Conservation (phyloP, 2,113 vertebrate genomes). For the Aleadryas rufinucha region DNA sequence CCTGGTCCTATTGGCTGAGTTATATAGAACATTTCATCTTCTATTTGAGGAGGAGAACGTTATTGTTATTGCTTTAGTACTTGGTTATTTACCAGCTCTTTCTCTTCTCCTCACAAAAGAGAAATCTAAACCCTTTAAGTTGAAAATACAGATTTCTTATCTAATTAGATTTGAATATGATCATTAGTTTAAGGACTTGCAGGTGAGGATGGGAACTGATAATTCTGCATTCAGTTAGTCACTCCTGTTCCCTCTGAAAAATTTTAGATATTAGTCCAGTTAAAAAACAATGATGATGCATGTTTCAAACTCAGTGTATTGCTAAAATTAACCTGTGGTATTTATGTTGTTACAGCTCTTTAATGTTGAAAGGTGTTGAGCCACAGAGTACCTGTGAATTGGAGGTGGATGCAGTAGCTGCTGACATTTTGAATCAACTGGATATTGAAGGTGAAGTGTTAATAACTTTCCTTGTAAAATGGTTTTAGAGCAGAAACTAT, state of each 20-base stretch:
- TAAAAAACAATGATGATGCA: background rate
- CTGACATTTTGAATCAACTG: constrained; percentile 91
- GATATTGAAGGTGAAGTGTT: constrained; percentile 88
- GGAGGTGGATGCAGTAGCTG: constrained; percentile 96
- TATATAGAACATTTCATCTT: background rate
- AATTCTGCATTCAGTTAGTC: background rate
- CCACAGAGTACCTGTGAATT: constrained; percentile 96
- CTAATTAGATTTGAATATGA: background rate
- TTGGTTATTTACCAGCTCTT: background rate
- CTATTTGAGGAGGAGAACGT: background rate
- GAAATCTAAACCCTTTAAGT: background rate
- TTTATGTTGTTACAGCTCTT: constrained; percentile 79
- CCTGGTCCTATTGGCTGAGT: background rate
- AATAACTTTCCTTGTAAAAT: background rate
- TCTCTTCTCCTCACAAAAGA: background rate
- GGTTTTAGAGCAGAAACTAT: background rate
- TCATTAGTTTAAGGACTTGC: background rate
- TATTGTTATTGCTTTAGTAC: background rate
- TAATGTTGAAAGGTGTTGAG: constrained; percentile 85
- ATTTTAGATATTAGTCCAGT: background rate
- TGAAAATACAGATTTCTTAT: background rate
- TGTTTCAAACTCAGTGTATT: background rate
- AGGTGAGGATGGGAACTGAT: background rate
- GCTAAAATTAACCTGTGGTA: background rate
- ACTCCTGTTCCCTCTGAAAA: background rate